A percentile compares a stretch with the other conserved stretches of the same genome.
Conservation (phyloP, 2,888 invertebrate genomes). For the Meghimatium bilineatum region DNA sequence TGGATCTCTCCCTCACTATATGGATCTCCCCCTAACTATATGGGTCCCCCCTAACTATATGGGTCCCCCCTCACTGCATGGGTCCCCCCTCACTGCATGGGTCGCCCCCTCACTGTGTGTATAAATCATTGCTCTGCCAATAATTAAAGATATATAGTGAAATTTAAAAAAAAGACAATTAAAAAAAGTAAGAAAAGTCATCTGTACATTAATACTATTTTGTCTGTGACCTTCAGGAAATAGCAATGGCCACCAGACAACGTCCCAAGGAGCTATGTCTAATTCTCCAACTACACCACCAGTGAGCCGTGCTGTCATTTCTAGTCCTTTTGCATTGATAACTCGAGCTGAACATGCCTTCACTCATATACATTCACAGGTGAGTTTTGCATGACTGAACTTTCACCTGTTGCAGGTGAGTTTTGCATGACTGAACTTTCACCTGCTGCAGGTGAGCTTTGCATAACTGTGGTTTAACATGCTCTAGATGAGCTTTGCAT, state of each 20-base stretch:
- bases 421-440: slow-evolving; percentile 4
- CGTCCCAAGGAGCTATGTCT: slow-evolving; percentile 47
- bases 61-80: too few relatives aligned
- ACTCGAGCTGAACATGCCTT: slow-evolving; percentile 85
- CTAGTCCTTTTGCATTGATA: slow-evolving; percentile 77
- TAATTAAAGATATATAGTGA: too few relatives aligned
- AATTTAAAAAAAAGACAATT: too few relatives aligned
- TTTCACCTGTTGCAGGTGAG: slow-evolving; percentile 75
- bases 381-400: slow-evolving; percentile 54
- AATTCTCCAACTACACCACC: slow-evolving; percentile 73
- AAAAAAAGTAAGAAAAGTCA: too few relatives aligned
- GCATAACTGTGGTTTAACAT: too few relatives aligned
- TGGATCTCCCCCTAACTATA: too few relatives aligned
- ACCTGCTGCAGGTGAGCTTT: slow-evolving; percentile 7
- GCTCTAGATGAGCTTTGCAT: too few relatives aligned
- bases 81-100: too few relatives aligned
- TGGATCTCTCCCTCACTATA: too few relatives aligned
- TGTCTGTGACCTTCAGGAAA: slow-evolving; percentile 15
- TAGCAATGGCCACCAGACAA: slow-evolving; percentile 1
- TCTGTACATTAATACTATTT: not conserved
- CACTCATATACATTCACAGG: slow-evolving; percentile 91
- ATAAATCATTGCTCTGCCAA: too few relatives aligned
- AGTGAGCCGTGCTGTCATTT: slow-evolving; percentile 77
- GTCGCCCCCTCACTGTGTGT: too few relatives aligned
- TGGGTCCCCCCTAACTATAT: too few relatives aligned